These are phyloP conservation scores for Proisotoma minuta DNA, from an alignment of 2,888 invertebrate genomes.

Conservation along the genomic window DNA sequence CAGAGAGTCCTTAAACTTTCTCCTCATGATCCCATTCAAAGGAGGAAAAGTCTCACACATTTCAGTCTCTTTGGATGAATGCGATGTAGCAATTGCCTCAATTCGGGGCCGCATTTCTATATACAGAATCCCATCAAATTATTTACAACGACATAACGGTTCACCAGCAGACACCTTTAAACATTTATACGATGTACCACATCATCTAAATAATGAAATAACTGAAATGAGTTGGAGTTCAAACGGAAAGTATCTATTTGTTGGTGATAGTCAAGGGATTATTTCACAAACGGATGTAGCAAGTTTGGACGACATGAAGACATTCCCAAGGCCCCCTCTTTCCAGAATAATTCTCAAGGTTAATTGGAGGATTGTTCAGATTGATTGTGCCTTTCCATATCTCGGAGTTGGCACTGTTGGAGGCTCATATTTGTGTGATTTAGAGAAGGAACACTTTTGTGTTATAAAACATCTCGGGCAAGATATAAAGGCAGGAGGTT, in stretches of 20 bases:
- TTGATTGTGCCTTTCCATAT: slow-evolving; percentile 44
- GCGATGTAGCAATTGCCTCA: slow-evolving; percentile 41
- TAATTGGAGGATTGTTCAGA: slow-evolving; percentile 37
- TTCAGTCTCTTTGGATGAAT: slow-evolving; percentile 40
- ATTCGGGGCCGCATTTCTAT: slow-evolving; percentile 43
- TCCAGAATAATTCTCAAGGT: slow-evolving; percentile 43
- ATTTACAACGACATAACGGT: not conserved
- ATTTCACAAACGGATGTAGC: slow-evolving; percentile 45
- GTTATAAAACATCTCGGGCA: too few species aligned
- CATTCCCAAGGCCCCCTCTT: slow-evolving; percentile 39
- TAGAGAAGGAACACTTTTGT: slow-evolving; percentile 46
- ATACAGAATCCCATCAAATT: slow-evolving; percentile 35
- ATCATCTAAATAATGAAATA: slow-evolving; percentile 43
- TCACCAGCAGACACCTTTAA: slow-evolving; percentile 30
- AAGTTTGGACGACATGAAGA: slow-evolving; percentile 36
- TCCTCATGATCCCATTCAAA: slow-evolving; percentile 45
- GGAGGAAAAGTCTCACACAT: slow-evolving; percentile 45
- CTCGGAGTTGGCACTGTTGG: slow-evolving; percentile 35
- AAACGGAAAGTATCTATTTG: slow-evolving; percentile 44
- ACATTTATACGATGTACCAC: slow-evolving; percentile 36
- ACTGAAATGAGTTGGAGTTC: slow-evolving; percentile 45
- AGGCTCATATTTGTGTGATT: slow-evolving; percentile 41
- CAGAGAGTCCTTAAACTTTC: slow-evolving; percentile 39
- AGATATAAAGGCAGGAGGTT: too few species aligned
- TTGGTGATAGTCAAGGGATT: slow-evolving; percentile 43